phyloP scores from a whole-genome alignment of 2,113 vertebrate genomes.

The Pycnonotus jocosus region DNA sequence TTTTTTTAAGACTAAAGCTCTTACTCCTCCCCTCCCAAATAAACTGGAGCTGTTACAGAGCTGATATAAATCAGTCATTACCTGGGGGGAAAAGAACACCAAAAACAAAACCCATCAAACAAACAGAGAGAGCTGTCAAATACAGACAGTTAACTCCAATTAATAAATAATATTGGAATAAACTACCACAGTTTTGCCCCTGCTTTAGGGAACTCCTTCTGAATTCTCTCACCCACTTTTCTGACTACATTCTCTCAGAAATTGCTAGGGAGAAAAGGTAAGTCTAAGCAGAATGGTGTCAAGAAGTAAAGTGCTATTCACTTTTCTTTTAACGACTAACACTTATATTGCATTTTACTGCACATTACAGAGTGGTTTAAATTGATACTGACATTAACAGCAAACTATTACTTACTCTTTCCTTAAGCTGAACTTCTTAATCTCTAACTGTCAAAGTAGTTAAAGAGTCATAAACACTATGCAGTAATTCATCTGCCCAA shows the following conservation, averaged over 20 bases:
- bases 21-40: neutral
- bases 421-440: conserved; percentile 15
- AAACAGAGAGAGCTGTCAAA: neutral
- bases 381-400: neutral
- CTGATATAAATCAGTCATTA: neutral
- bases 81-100: rapidly evolving
- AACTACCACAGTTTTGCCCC: neutral
- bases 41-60: neutral
- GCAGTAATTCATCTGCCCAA: conserved; percentile 1
- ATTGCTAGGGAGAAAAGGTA: neutral
- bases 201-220: neutral
- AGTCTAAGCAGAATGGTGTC: neutral
- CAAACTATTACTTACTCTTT: conserved; percentile 34
- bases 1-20: neutral
- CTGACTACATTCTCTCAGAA: neutral
- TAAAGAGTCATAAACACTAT: neutral
- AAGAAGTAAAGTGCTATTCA: neutral
- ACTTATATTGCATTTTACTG: neutral
- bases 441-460: conserved; percentile 17
- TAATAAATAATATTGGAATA: neutral
- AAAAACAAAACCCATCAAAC: neutral
- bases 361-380: neutral
- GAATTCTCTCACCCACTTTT: neutral
- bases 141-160: neutral
- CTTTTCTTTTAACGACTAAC: neutral